Evolutionary conservation across 2,113 vertebrate species (phyloP).

Genomic region (Psilopogon haemacephalus): DNA sequence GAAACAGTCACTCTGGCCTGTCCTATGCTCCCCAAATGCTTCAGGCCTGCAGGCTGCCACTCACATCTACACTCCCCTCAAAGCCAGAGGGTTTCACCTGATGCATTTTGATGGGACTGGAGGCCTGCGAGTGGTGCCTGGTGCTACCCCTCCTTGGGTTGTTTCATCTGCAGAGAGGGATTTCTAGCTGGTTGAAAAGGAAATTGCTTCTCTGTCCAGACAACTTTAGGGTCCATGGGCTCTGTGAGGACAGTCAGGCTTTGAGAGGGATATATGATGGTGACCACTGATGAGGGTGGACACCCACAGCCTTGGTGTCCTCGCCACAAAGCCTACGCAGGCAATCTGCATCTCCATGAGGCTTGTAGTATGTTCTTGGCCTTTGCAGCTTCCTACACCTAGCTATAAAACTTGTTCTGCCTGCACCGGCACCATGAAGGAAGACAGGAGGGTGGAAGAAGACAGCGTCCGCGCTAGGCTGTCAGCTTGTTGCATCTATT

Average conservation of each 20-base stretch:
- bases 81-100: not conserved
- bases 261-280: not conserved
- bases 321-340: not conserved
- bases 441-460: not conserved
- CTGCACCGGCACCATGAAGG: not conserved
- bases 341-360: not conserved
- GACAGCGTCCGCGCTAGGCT: not conserved
- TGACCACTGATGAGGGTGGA: rapidly evolving
- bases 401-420: not conserved
- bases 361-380: rapidly evolving
- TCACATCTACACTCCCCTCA: rapidly evolving
- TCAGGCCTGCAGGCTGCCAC: not conserved
- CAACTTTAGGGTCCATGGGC: not conserved
- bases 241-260: not conserved
- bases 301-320: not conserved
- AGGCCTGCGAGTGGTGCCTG: not conserved
- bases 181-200: not conserved
- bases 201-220: not conserved
- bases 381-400: not conserved
- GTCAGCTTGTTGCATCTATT: not conserved
- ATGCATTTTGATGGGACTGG: not conserved
- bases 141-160: not conserved
- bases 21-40: not conserved
- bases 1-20: not conserved
- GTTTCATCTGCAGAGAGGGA: not conserved